Evolutionary conservation across 2,113 vertebrate species (phyloP).

Genomic region (Rhodinocichla rosea): DNA sequence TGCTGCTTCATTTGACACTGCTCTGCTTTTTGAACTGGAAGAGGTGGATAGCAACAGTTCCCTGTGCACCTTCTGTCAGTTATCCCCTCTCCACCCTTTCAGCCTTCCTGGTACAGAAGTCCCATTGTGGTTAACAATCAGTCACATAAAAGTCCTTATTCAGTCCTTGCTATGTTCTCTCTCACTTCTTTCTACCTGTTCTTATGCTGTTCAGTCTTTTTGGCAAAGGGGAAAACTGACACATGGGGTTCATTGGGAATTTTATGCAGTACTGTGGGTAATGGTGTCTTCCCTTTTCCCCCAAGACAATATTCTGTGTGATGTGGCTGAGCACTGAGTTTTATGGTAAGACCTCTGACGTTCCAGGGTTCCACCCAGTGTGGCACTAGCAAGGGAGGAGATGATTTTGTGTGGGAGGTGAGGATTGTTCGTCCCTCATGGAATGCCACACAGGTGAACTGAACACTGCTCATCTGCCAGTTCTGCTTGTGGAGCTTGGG

Average conservation of each 20-base stretch:
- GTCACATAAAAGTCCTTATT: background rate
- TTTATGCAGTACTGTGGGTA: background rate
- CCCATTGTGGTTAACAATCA: background rate
- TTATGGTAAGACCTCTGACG: background rate
- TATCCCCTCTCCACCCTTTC: background rate
- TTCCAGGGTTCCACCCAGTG: background rate
- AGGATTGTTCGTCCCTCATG: background rate
- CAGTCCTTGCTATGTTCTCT: background rate
- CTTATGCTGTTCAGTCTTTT: background rate
- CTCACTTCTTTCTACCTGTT: background rate
- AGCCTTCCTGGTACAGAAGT: background rate
- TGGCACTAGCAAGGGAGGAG: background rate
- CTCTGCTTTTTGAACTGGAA: background rate
- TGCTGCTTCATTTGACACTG: background rate
- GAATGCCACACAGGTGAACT: background rate
- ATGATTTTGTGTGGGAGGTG: rapidly evolving
- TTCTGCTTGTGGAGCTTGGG: background rate
- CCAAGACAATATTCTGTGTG: background rate
- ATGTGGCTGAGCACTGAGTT: background rate
- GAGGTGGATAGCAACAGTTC: background rate
- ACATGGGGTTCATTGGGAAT: rapidly evolving
- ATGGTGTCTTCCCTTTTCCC: background rate
- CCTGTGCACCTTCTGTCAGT: background rate
- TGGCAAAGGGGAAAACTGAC: background rate
- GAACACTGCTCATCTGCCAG: background rate